Evolutionary conservation across 2,113 vertebrate genomes (phyloP).

Genomic region (Hippocampus zosterae): DNA sequence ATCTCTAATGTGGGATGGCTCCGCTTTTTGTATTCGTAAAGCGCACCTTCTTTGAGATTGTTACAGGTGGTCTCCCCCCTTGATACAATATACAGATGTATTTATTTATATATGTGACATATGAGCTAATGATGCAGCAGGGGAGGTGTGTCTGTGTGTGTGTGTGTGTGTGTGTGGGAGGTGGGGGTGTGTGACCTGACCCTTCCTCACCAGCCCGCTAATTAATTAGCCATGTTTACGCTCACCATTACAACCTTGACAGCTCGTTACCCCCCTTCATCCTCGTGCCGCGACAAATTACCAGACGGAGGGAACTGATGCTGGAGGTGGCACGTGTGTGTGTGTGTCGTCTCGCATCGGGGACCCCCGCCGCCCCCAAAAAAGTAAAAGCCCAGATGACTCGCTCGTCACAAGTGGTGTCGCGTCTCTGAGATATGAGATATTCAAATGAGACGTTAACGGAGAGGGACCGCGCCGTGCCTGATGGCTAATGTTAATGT

Average conservation of each 20-base stretch:
- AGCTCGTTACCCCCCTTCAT: constrained; percentile 65
- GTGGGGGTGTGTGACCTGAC: constrained; percentile 30
- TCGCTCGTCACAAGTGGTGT: constrained; percentile 38
- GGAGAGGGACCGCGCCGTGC: constrained; percentile 69
- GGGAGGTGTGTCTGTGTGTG: constrained; percentile 33
- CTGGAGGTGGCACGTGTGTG: constrained; percentile 30
- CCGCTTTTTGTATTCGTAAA: constrained; percentile 69
- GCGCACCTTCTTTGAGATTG: constrained; percentile 64
- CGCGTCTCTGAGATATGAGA: constrained; percentile 78
- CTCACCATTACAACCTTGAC: constrained; percentile 66
- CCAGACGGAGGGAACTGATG: constrained; percentile 33
- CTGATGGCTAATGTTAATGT: constrained; percentile 77
- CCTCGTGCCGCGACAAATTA: constrained; percentile 70
- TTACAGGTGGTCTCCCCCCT: constrained; percentile 65
- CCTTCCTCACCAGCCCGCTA: constrained; percentile 55
- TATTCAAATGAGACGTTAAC: constrained; percentile 77
- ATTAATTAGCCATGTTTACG: constrained; percentile 73
- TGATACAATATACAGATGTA: constrained; percentile 16
- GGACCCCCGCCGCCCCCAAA: constrained; percentile 36
- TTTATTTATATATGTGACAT: constrained; percentile 31
- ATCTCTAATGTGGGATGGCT: constrained; percentile 70
- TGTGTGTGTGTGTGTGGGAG: no score
- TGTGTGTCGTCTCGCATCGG: constrained; percentile 61
- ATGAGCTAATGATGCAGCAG: constrained; percentile 44
- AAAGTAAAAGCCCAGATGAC: constrained; percentile 69